Base-by-base conservation (phyloP, 2,888 invertebrate genomes). In the Trissoscelio sp. region DNA sequence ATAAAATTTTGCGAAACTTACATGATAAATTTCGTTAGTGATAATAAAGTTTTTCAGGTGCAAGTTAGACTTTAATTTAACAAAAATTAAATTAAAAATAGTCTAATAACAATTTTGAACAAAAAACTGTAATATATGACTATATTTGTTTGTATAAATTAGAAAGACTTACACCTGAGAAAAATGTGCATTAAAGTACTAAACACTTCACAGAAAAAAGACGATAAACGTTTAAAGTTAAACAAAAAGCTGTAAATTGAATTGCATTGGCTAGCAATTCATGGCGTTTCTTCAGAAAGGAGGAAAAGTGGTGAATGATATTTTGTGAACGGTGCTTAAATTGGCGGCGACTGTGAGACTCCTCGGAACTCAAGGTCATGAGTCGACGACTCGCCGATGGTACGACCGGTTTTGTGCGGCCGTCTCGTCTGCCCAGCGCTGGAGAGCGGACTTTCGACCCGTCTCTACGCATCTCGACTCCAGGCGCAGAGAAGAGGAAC, bases 321-420 rank as follows among this genome's bases (percentile, higher is more conserved):
- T 81, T 81, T 78, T 78, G 81, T 73, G 73, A 81, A 64, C 73
- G 73, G 67, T 67, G 81, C 77, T 81, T 85, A 83, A 85, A 85
- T 82, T 81, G 75, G 66, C 73, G 83, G 86, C 86, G 85, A 86
- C 85, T 84, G 86, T 85, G 84, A 85, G 84, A 67, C 85, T 46
- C 83, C 84, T 83, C 83, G 85, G 86, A 87, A 86, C 88, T 88
- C 91, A 91, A 91, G 90, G 91, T 91, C 89, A 91, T 88, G 89
- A 89, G 89, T 90, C 88, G 90, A 86, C 89, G 89, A 89, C 88
- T 89, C 86, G 87, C 57, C 82, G 79, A 75, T 64, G 80, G 81
- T 77, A 82, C 83, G 84, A 83, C 79, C 86, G 82, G 83, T 83
- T 84, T 81, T 84, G 82, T 84, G 79, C 79, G 83, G 85, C 82